Conservation (phyloP, 1,140 invertebrate genomes). For the Ips typographus region DNA sequence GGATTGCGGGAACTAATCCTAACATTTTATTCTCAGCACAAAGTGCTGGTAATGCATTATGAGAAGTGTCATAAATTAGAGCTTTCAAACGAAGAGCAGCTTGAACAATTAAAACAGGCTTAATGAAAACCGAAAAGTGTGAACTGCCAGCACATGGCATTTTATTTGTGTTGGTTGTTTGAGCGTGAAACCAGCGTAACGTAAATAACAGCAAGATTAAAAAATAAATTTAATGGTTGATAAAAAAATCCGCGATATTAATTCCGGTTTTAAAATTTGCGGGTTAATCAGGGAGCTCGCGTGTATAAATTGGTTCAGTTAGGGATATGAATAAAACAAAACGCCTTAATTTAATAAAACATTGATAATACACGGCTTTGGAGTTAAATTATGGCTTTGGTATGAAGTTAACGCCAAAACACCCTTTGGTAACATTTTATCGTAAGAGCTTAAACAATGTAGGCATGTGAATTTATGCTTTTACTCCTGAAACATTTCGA, state of each 20-base stretch:
- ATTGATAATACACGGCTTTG: constrained; percentile 5
- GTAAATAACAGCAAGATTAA: constrained; percentile 6
- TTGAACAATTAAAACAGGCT: constrained; percentile 27
- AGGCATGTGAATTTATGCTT: constrained; percentile 9
- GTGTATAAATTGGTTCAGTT: too few relatives aligned
- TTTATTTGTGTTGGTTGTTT: constrained; percentile 18
- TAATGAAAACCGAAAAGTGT: constrained; percentile 28
- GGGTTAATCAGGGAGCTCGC: too few relatives aligned
- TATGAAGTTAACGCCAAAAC: constrained; percentile 5
- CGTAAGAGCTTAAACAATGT: constrained; percentile 10
- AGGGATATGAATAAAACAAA: neutral
- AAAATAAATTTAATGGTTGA: too few relatives aligned
- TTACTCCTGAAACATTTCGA: constrained; percentile 11
- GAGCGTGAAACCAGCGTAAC: constrained; percentile 1
- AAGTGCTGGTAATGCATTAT: constrained; percentile 16
- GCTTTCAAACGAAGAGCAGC: constrained; percentile 28
- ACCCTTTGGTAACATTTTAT: constrained; percentile 3
- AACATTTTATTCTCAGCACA: constrained; percentile 19
- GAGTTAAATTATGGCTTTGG: neutral
- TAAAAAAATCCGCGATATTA: too few relatives aligned
- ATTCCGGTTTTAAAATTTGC: too few relatives aligned
- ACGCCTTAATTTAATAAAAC: constrained; percentile 1
- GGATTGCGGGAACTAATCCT: too few relatives aligned
- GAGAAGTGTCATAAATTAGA: constrained; percentile 28
- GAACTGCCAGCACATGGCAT: constrained; percentile 28